Conservation (phyloP, 2,113 vertebrate species). For the Gorsachius goisagi region DNA sequence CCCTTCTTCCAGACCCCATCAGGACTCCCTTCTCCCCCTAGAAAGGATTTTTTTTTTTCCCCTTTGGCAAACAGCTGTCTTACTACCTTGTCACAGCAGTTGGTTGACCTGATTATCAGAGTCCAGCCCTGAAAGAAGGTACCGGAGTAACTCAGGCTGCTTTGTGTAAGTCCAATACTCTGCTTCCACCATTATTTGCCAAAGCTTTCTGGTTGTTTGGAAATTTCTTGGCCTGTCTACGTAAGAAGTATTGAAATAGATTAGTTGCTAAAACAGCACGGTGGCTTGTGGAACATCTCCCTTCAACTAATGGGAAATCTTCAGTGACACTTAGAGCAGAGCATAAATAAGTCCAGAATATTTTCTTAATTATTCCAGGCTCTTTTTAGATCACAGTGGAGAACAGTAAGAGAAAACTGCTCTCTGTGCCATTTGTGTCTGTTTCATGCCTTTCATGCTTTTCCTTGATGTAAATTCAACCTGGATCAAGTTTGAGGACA, state of each 20-base stretch:
- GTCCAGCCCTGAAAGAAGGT: not conserved
- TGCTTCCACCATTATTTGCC: conserved; percentile 21
- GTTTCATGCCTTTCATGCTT: not conserved
- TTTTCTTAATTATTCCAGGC: not conserved
- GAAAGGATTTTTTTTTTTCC: not conserved
- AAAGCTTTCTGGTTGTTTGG: conserved; percentile 39
- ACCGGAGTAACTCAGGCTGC: not conserved
- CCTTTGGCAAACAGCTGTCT: not conserved
- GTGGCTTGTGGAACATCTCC: conserved; percentile 49
- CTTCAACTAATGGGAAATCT: conserved; percentile 30
- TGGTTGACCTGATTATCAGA: conserved; percentile 16
- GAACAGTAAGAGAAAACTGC: not conserved
- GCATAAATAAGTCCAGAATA: not conserved
- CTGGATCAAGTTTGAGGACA: not conserved
- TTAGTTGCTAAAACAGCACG: not conserved
- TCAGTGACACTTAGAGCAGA: not conserved
- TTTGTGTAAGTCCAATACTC: conserved; percentile 1
- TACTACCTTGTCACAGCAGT: not conserved
- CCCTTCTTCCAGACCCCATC: not conserved
- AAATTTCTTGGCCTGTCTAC: conserved; percentile 31
- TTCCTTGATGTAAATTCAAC: conserved; percentile 19
- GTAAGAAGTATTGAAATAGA: conserved; percentile 17
- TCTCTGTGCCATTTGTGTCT: not conserved
- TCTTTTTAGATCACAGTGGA: not conserved
- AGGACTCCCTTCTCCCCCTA: not conserved